These are phyloP conservation scores for Chrysogorgia sp. DNA, from an alignment of 92 coral and sea anemone species.

Conservation along the genomic window DNA sequence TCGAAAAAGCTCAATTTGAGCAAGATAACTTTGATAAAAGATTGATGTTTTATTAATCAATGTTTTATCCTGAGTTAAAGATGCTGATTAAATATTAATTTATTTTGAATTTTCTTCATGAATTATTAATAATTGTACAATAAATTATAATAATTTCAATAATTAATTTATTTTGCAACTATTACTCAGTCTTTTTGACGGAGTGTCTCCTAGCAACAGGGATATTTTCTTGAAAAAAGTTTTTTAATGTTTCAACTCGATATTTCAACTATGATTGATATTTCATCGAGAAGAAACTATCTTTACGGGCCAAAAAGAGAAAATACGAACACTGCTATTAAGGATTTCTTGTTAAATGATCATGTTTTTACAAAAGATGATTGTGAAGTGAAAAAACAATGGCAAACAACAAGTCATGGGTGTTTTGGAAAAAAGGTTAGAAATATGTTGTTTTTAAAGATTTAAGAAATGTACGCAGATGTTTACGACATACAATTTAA, in stretches of 20 bases:
- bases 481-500: background rate
- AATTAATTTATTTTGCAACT: no score
- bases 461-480: background rate
- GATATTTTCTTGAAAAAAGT: no score
- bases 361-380: conserved; percentile 75
- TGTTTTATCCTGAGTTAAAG: no score
- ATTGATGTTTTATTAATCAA: no score
- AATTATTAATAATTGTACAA: no score
- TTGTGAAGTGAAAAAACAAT: conserved; percentile 53
- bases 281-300: conserved; percentile 24
- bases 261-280: background rate
- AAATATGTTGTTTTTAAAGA: background rate
- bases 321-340: conserved; percentile 71
- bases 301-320: conserved; percentile 79
- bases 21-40: no score
- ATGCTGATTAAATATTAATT: no score
- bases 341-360: conserved; percentile 67
- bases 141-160: no score
- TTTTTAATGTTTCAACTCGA: no score
- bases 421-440: conserved; percentile 64
- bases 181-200: no score
- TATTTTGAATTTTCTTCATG: no score
- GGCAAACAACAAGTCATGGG: conserved; percentile 69
- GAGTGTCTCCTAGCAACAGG: background rate
- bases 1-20: no score